These are phyloP conservation scores for Dynastes hyllus DNA, from an alignment of 2,888 invertebrate genomes.

Conservation along the genomic window DNA sequence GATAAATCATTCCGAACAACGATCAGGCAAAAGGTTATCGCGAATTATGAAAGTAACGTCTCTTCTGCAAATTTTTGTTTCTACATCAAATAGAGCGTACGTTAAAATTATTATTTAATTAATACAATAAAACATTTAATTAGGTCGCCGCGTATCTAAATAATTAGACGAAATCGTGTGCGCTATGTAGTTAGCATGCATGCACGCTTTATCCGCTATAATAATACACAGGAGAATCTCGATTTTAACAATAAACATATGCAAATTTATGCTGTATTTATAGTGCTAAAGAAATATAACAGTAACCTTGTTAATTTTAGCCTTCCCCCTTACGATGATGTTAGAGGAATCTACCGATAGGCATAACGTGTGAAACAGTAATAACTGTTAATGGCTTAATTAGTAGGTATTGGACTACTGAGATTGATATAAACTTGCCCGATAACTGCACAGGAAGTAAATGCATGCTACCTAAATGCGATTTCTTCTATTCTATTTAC, in stretches of 20 bases:
- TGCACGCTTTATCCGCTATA: background rate
- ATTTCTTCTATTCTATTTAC: no score
- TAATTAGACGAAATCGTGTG: slow-evolving; percentile 17
- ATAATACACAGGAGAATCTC: slow-evolving; percentile 1
- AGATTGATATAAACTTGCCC: no score
- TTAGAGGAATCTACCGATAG: no score
- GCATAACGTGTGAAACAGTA: background rate
- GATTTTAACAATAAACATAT: slow-evolving; percentile 32
- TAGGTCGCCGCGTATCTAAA: slow-evolving; percentile 18
- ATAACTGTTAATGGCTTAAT: slow-evolving; percentile 3
- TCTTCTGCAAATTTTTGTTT: slow-evolving; percentile 38
- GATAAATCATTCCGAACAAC: slow-evolving; percentile 37
- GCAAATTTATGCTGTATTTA: slow-evolving; percentile 24
- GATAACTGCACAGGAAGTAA: no score
- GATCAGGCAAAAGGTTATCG: slow-evolving; percentile 30
- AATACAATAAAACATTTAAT: slow-evolving; percentile 36
- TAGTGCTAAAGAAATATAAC: slow-evolving; percentile 25
- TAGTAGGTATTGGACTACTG: background rate
- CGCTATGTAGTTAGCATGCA: background rate
- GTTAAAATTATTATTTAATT: slow-evolving; percentile 32
- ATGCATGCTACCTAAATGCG: no score
- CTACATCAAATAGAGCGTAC: slow-evolving; percentile 12
- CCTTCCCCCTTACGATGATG: background rate
- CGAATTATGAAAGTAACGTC: slow-evolving; percentile 1
- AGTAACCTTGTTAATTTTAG: slow-evolving; percentile 26